Conservation (phyloP, 2,797 vertebrate genomes). For the Ataeniobius toweri region DNA sequence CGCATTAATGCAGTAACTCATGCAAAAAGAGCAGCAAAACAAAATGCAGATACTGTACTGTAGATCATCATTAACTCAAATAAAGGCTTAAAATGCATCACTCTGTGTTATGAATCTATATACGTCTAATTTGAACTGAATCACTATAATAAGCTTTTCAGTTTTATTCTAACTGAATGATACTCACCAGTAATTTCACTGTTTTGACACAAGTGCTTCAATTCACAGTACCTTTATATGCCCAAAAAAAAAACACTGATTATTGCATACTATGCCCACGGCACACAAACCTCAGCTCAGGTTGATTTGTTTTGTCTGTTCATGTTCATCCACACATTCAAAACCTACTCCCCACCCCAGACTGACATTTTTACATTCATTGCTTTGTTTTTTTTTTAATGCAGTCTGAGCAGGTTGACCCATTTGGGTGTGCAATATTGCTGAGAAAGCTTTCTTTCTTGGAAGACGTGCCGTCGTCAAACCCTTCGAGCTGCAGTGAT, state of each 20-base stretch:
- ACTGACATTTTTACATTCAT: slow-evolving; percentile 67
- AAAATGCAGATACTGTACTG: background rate
- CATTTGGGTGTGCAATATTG: slow-evolving; percentile 70
- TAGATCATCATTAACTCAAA: background rate
- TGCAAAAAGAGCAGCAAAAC: background rate
- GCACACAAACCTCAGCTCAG: slow-evolving; percentile 63
- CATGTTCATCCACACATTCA: slow-evolving; percentile 39
- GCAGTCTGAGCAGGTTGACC: slow-evolving; percentile 59
- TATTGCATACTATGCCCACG: slow-evolving; percentile 78
- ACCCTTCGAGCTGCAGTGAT: slow-evolving; percentile 28
- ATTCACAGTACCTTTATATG: slow-evolving; percentile 66
- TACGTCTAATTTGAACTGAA: background rate
- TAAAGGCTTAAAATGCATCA: background rate
- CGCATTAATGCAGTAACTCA: background rate
- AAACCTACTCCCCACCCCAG: slow-evolving; percentile 23
- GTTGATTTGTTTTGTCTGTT: slow-evolving; percentile 32
- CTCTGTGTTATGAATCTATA: background rate
- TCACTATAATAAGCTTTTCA: too few species aligned
- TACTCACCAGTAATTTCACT: background rate
- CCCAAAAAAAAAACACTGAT: slow-evolving; percentile 65
- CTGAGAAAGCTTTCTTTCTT: slow-evolving; percentile 58
- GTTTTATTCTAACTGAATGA: background rate
- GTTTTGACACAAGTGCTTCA: slow-evolving; percentile 47
- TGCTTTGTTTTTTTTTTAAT: slow-evolving; percentile 34
- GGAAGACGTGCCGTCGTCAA: slow-evolving; percentile 69